Evolutionary conservation across 2,113 vertebrate species (phyloP).

Genomic region (Amblyornis subalaris): DNA sequence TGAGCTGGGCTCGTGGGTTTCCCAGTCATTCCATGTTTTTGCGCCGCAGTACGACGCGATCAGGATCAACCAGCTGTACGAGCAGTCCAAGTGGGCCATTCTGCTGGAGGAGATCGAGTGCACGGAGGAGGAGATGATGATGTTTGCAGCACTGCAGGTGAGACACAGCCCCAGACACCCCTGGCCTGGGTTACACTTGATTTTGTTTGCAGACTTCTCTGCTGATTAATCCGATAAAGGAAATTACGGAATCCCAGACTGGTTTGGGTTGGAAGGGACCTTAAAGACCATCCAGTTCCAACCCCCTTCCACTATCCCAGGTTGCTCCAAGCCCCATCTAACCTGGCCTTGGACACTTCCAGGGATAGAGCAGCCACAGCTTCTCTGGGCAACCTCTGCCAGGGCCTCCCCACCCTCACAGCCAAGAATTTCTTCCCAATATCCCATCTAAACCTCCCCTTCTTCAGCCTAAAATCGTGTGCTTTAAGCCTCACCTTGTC

Average conservation of each 20-base stretch:
- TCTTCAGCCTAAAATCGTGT: rapidly evolving
- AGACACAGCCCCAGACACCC: neutral
- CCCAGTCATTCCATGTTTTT: rapidly evolving
- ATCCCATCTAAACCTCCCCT: neutral
- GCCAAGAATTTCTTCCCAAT: neutral
- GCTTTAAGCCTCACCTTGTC: neutral
- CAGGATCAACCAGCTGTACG: slow-evolving; percentile 97
- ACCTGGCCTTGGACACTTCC: neutral
- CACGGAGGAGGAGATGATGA: slow-evolving; percentile 99
- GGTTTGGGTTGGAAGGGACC: neutral
- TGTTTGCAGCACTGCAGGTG: slow-evolving; percentile 98
- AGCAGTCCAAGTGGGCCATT: slow-evolving; percentile 97
- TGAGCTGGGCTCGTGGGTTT: neutral
- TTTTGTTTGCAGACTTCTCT: neutral
- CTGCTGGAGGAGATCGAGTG: slow-evolving; percentile 98
- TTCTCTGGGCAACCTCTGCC: neutral
- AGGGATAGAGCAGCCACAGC: neutral
- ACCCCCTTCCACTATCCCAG: neutral
- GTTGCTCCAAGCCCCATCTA: neutral
- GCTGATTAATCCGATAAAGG: rapidly evolving
- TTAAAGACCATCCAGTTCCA: neutral
- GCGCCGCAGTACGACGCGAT: slow-evolving; percentile 91
- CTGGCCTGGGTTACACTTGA: rapidly evolving
- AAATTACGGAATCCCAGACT: neutral
- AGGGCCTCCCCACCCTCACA: neutral